These are phyloP conservation scores for Spheniscus humboldti DNA, from an alignment of 2,797 vertebrate genomes.

Conservation along the genomic window DNA sequence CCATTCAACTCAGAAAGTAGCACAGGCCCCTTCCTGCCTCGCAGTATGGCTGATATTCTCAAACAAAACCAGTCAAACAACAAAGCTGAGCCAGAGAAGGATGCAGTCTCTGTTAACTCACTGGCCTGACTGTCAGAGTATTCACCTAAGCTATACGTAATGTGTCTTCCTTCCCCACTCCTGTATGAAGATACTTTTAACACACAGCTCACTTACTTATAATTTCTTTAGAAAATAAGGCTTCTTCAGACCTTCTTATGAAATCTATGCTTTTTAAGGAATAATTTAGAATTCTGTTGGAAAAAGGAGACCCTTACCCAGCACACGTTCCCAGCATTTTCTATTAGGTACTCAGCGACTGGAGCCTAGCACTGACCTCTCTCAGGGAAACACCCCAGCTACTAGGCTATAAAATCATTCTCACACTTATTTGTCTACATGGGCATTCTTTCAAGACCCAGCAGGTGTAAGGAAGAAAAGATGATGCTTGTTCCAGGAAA, in stretches of 20 bases:
- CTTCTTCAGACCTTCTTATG: not conserved
- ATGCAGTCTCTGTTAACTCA: not conserved
- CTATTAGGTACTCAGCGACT: not conserved
- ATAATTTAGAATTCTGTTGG: not conserved
- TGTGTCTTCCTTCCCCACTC: not conserved
- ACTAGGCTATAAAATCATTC: not conserved
- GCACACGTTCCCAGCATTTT: not conserved
- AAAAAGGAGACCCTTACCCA: not conserved
- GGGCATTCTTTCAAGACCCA: not conserved
- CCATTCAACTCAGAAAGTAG: not conserved
- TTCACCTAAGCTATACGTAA: fast-evolving
- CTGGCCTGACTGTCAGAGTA: not conserved
- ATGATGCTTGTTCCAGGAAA: not conserved
- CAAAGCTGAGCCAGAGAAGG: not conserved
- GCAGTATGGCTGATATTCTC: not conserved
- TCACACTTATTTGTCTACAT: not conserved
- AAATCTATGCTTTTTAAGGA: not conserved
- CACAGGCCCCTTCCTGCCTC: not conserved
- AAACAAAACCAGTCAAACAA: not conserved
- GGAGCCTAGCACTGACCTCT: not conserved
- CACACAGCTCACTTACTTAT: not conserved
- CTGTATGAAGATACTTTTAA: not conserved
- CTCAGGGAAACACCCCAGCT: not conserved
- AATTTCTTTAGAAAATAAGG: not conserved
- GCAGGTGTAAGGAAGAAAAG: not conserved